These are phyloP conservation scores for Pantherophis alleghaniensis DNA, from an alignment of 2,797 vertebrate genomes.

Conservation along the genomic window DNA sequence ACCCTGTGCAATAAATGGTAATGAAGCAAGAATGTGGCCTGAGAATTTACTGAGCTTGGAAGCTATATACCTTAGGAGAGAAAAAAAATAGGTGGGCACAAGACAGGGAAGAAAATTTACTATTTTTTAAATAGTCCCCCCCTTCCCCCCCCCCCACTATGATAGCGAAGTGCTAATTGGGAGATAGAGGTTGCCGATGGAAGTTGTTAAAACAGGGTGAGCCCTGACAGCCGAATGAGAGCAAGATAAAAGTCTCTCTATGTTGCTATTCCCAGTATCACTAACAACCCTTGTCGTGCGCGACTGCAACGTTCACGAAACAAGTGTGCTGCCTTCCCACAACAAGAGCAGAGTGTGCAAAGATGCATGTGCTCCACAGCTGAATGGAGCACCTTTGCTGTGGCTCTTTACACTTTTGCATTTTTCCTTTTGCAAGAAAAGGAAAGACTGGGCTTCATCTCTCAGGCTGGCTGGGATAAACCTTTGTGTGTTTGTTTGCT, in stretches of 20 bases:
- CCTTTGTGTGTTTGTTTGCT: background rate
- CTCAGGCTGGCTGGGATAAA: background rate
- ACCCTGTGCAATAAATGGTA: conserved; percentile 26
- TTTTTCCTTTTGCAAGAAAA: background rate
- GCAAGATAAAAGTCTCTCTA: background rate
- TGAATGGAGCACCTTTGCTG: too few species aligned
- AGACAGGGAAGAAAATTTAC: conserved; percentile 17
- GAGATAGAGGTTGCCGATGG: conserved; percentile 33
- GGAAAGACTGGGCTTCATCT: background rate
- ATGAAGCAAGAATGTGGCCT: conserved; percentile 17
- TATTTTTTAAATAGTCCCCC: conserved; percentile 39
- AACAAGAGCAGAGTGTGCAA: background rate
- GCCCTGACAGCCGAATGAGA: background rate
- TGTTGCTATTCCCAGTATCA: background rate
- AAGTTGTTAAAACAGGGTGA: conserved; percentile 34
- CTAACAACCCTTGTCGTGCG: background rate
- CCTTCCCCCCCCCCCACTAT: conserved; percentile 29
- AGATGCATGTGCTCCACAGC: too few species aligned
- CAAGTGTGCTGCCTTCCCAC: background rate
- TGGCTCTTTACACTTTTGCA: background rate
- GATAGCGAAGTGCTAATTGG: conserved; percentile 37
- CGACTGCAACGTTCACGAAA: background rate
- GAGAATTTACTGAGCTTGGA: conserved; percentile 1
- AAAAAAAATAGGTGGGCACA: conserved; percentile 23
- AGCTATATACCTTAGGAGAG: background rate